Evolutionary conservation across 2,888 invertebrate species (phyloP), one percentile per base, ranked within the genome.

Genomic region (Hoplodrina ambigua): DNA sequence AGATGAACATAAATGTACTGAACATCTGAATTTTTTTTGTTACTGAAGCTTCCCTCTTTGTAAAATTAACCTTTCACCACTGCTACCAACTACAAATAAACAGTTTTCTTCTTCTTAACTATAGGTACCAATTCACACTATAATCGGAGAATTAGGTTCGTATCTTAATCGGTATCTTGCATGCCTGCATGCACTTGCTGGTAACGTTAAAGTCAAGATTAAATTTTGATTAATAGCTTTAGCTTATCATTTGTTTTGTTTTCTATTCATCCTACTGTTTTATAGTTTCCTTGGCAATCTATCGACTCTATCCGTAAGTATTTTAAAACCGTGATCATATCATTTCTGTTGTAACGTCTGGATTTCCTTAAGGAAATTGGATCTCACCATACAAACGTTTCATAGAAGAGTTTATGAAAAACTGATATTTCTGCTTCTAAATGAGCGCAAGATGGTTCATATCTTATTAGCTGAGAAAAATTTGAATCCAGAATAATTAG

Each of bases 191-290:
- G 44, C 30, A 25, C 2, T 46, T 15, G n/a, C 66, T 19, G 5
- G 11, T 17, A 41, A 41, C 17, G 15, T 64, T 41, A 17, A 37
- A 54, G 20, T n/a, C 57, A 46, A 68, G 56, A 68, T 68, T 46
- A 54, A 33, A 46, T 46, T 46, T 54, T 69, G n/a, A 69, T 69
- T 37, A 17, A 54, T 25, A 11, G n/a, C 33, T 11, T 49, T n/a
- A 62, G 13, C 33, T 25, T 68, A 44, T 44, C 68, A n/a, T 30
- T 53, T 0, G 20, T 20, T 30, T 53, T 2, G 10, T 68, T n/a
- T 44, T 15, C 10, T 52, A 33, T 67, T n/a, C 4, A 41, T 30
- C 20, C 15, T 67, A 15, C 11, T 53, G 10, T 33, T 20, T 20
- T 2, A 67, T n/a, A 20, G 41, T 17, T 20, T 19, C n/a, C 37